Percentiles rank a stretch among this genome's conserved stretches.
phyloP scores from a whole-genome alignment of 2,888 invertebrate species.

The Tenodera sinensis region DNA sequence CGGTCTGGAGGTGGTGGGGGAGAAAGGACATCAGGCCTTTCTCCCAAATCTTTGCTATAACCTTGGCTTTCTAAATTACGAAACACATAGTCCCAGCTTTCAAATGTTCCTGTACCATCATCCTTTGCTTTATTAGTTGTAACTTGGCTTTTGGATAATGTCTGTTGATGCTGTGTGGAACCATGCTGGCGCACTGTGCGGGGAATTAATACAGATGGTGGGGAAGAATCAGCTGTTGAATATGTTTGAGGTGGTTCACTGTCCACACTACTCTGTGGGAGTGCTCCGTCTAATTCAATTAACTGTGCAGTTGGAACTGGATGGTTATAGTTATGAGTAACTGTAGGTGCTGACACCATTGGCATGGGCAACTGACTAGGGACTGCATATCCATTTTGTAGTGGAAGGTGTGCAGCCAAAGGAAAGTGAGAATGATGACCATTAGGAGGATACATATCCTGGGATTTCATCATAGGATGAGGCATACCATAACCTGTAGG shows the following conservation, averaged over 20 bases:
- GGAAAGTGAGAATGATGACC: conserved; percentile 27
- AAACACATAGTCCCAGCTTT: conserved; percentile 79
- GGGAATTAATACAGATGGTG: conserved; percentile 22
- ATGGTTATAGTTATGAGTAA: conserved; percentile 33
- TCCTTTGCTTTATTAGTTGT: conserved; percentile 50
- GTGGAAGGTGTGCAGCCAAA: conserved; percentile 1
- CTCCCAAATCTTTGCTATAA: conserved; percentile 60
- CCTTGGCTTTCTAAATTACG: conserved; percentile 71
- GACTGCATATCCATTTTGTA: conserved; percentile 27
- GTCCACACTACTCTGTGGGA: conserved; percentile 18
- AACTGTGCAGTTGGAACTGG: conserved; percentile 63
- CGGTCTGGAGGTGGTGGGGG: neutral
- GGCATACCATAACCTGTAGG: neutral
- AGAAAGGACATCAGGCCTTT: conserved; percentile 57
- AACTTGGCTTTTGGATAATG: conserved; percentile 15
- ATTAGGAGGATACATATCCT: conserved; percentile 31
- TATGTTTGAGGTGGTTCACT: conserved; percentile 19
- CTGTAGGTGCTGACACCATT: neutral
- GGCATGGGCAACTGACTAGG: conserved; percentile 4
- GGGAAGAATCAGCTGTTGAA: conserved; percentile 23
- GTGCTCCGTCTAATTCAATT: conserved; percentile 53
- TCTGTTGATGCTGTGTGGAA: neutral
- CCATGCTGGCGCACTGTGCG: conserved; percentile 12
- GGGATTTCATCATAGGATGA: conserved; percentile 30
- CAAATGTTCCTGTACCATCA: conserved; percentile 60